A percentile compares a stretch with the other conserved stretches of the same genome.
These are phyloP conservation scores for Agrotis clavis DNA, from an alignment of 2,888 invertebrate species.

Conservation along the genomic window DNA sequence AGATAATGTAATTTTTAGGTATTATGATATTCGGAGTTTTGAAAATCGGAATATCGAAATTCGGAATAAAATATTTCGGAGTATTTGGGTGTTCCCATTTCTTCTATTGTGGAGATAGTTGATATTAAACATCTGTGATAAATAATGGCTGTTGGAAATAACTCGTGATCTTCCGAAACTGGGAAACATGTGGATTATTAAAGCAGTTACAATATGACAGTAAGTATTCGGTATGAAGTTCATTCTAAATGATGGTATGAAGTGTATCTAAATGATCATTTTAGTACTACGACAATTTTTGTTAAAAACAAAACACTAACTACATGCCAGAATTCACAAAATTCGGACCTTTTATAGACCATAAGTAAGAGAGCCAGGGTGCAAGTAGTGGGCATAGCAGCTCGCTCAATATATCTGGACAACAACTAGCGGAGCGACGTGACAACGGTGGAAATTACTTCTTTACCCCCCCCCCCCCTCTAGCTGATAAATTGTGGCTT, in stretches of 20 bases:
- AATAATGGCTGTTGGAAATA: conserved; percentile 49
- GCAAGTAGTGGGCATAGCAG: conserved; percentile 37
- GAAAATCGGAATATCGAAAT: too few species aligned
- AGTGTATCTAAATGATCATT: too few species aligned
- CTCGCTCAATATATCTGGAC: conserved; percentile 68
- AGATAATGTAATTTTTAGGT: too few species aligned
- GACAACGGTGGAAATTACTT: conserved; percentile 68
- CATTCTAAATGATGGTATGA: too few species aligned
- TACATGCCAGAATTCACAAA: too few species aligned
- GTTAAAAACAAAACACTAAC: background rate
- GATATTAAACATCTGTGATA: conserved; percentile 63
- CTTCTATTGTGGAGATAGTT: conserved; percentile 46
- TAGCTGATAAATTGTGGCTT: conserved; percentile 53
- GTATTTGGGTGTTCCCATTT: too few species aligned
- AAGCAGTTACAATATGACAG: background rate
- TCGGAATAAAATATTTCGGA: too few species aligned
- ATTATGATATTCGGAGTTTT: too few species aligned
- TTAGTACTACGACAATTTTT: too few species aligned
- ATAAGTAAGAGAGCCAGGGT: conserved; percentile 10
- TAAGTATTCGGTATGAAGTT: background rate
- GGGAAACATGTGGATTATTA: conserved; percentile 2
- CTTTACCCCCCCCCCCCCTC: conserved; percentile 28
- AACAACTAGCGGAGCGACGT: conserved; percentile 65
- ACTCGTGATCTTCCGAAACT: conserved; percentile 19
- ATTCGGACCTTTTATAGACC: background rate